Percentiles rank a stretch among this genome's conserved stretches.
phyloP scores from a whole-genome alignment of 2,888 invertebrate species.

The Caenorhabditis sinica region DNA sequence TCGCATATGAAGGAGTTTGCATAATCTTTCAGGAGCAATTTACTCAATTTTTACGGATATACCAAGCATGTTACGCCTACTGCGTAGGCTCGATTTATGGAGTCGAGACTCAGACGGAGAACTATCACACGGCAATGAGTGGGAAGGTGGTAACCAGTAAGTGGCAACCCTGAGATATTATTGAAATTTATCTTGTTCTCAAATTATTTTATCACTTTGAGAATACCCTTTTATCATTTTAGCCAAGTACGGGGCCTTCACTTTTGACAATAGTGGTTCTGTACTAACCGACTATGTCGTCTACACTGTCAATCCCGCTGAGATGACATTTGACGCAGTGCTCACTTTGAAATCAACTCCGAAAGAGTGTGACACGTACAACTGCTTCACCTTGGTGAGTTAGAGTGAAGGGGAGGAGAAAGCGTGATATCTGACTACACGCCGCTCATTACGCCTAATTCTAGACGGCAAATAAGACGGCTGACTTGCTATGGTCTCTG shows the following conservation, averaged over 20 bases:
- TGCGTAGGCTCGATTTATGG: slow-evolving; percentile 58
- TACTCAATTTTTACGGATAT: slow-evolving; percentile 46
- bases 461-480: slow-evolving; percentile 20
- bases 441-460: background rate
- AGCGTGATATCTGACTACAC: background rate
- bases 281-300: slow-evolving; percentile 53
- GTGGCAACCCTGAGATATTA: background rate
- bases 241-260: slow-evolving; percentile 56
- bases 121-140: slow-evolving; percentile 51
- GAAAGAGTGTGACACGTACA: slow-evolving; percentile 54
- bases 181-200: background rate
- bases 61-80: slow-evolving; percentile 65
- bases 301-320: slow-evolving; percentile 32
- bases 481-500: slow-evolving; percentile 45
- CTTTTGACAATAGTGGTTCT: slow-evolving; percentile 45
- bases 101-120: slow-evolving; percentile 30
- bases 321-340: slow-evolving; percentile 24
- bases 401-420: background rate
- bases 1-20: too few relatives aligned
- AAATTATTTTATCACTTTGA: background rate
- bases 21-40: slow-evolving; percentile 37
- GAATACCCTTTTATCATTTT: background rate
- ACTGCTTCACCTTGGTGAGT: slow-evolving; percentile 57
- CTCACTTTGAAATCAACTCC: slow-evolving; percentile 44
- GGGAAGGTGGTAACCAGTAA: slow-evolving; percentile 53